These are phyloP conservation scores for Oxyura jamaicensis DNA, from an alignment of 2,113 vertebrate species.

Conservation along the genomic window DNA sequence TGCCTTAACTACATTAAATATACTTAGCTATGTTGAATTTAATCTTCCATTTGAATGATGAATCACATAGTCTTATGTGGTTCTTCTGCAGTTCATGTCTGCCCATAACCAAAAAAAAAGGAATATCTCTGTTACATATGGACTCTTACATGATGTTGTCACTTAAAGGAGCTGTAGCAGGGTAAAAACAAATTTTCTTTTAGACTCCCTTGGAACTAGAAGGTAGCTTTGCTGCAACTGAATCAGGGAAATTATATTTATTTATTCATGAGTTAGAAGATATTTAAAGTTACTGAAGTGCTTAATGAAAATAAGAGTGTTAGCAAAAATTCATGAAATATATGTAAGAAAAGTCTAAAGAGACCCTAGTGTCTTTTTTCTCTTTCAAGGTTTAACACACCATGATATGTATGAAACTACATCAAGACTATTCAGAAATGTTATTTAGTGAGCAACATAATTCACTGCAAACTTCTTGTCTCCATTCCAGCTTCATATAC, in stretches of 20 bases:
- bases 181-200: not conserved
- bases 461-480: not conserved
- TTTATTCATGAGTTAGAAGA: not conserved
- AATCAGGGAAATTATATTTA: not conserved
- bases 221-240: not conserved
- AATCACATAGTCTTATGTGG: not conserved
- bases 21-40: not conserved
- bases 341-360: not conserved
- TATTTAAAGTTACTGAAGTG: not conserved
- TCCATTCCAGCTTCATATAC: not conserved
- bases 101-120: not conserved
- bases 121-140: not conserved
- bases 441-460: not conserved
- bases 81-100: not conserved
- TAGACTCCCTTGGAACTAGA: not conserved
- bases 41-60: not conserved
- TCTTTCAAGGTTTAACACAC: not conserved
- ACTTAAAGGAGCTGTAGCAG: not conserved
- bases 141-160: not conserved
- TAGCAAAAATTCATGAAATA: not conserved
- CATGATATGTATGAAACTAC: not conserved
- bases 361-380: not conserved
- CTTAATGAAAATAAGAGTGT: not conserved
- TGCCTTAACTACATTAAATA: not conserved
- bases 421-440: not conserved